These are phyloP conservation scores for Aphidius ervi DNA, from an alignment of 1,140 invertebrate species.

Conservation along the genomic window DNA sequence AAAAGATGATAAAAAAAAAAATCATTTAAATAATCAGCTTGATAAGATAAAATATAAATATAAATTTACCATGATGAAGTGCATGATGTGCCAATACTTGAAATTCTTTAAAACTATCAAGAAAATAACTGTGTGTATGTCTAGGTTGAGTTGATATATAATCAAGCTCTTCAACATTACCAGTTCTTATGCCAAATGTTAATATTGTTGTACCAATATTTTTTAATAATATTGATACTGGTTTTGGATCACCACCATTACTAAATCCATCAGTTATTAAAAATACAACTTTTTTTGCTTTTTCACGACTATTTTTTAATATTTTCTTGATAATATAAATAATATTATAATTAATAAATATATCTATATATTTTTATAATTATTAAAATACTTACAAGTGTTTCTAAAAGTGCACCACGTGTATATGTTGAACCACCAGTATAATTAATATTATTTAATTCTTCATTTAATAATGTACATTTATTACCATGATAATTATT, in stretches of 20 bases:
- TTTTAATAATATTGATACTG: slow-evolving; percentile 56
- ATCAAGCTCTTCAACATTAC: slow-evolving; percentile 63
- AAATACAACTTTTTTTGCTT: slow-evolving; percentile 62
- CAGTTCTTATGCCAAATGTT: slow-evolving; percentile 67
- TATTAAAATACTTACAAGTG: slow-evolving; percentile 52
- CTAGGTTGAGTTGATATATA: slow-evolving; percentile 65
- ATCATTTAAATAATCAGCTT: background rate
- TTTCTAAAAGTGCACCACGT: slow-evolving; percentile 62
- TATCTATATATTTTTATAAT: slow-evolving; percentile 12
- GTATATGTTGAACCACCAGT: slow-evolving; percentile 68
- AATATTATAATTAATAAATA: too few relatives aligned
- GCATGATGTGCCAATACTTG: slow-evolving; percentile 66
- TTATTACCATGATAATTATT: slow-evolving; percentile 55
- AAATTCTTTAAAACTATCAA: slow-evolving; percentile 70
- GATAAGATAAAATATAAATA: background rate
- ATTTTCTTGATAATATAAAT: slow-evolving; percentile 50
- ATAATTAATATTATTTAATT: slow-evolving; percentile 61
- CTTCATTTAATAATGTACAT: slow-evolving; percentile 61
- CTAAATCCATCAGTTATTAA: slow-evolving; percentile 72
- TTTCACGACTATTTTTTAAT: slow-evolving; percentile 51
- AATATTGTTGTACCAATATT: slow-evolving; percentile 59
- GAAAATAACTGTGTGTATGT: slow-evolving; percentile 63
- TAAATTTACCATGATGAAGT: slow-evolving; percentile 60
- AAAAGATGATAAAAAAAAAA: slow-evolving; percentile 27
- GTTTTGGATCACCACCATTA: slow-evolving; percentile 66